Evolutionary conservation across 2,797 vertebrate species (phyloP).

Genomic region (Alauda arvensis): DNA sequence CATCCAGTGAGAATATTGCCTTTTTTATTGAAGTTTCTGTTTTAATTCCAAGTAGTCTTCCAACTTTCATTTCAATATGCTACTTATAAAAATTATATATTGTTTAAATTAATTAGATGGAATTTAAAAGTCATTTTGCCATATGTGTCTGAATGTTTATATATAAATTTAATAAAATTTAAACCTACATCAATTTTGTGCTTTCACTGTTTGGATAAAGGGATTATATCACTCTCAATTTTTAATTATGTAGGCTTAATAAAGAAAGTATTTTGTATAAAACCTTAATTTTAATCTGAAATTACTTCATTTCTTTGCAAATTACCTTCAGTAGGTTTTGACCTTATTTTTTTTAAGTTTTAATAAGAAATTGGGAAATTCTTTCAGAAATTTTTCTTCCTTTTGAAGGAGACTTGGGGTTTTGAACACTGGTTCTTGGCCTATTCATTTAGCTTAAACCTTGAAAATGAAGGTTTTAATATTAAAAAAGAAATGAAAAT

Average conservation of each 20-base stretch:
- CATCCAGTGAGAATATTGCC: constrained; percentile 3
- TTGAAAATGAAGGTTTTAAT: not conserved
- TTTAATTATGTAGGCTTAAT: not conserved
- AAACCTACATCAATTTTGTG: not conserved
- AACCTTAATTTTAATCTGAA: not conserved
- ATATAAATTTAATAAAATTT: not conserved
- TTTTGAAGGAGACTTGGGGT: not conserved
- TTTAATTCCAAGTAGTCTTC: constrained; percentile 33
- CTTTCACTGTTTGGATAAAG: not conserved
- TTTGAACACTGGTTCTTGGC: not conserved
- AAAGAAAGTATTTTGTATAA: not conserved
- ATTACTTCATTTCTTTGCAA: not conserved
- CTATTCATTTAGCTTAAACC: not conserved
- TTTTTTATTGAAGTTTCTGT: not conserved
- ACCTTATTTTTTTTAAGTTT: not conserved
- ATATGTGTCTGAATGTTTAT: not conserved
- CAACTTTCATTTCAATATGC: not conserved
- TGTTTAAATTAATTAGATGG: not conserved
- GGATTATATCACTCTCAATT: not conserved
- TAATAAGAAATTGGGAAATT: not conserved
- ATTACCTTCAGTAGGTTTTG: not conserved
- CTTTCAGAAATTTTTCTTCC: not conserved
- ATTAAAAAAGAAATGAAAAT: not conserved
- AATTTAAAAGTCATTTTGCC: not conserved
- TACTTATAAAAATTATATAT: not conserved